Evolutionary conservation across 2,797 vertebrate genomes (phyloP).

Genomic region (Threskiornis aethiopicus): DNA sequence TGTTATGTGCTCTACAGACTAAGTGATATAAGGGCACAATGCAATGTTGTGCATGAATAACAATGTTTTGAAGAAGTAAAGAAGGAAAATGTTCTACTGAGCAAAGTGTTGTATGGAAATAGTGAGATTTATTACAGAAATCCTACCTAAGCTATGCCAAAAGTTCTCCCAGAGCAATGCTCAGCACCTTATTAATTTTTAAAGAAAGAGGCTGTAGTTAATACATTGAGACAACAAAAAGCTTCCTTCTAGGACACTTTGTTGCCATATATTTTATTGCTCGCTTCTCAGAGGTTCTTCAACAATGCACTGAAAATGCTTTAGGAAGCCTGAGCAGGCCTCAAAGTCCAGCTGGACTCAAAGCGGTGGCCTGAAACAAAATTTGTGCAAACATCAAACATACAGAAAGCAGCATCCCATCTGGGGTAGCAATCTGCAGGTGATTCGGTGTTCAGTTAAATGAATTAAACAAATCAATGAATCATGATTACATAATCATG

Average conservation of each 20-base stretch:
- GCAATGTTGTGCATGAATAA: not conserved
- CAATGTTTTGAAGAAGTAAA: not conserved
- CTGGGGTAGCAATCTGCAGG: not conserved
- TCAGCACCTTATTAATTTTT: not conserved
- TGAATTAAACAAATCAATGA: not conserved
- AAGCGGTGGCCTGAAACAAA: not conserved
- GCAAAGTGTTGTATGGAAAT: not conserved
- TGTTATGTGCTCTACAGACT: not conserved
- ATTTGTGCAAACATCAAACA: not conserved
- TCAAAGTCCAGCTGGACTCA: not conserved
- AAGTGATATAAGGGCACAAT: not conserved
- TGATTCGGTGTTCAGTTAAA: not conserved
- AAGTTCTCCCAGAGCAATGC: not conserved
- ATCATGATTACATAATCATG: not conserved
- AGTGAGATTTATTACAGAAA: not conserved
- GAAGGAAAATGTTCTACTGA: not conserved
- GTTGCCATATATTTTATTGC: not conserved
- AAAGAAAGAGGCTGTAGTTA: not conserved
- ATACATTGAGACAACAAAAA: not conserved
- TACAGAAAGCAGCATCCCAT: not conserved
- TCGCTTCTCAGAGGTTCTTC: not conserved
- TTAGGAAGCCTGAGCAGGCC: not conserved
- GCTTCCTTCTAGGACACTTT: constrained; percentile 2
- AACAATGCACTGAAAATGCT: not conserved
- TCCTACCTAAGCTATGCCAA: not conserved